These are phyloP conservation scores for Sciurus niger DNA, from an alignment of 2,113 vertebrate genomes.

Conservation along the genomic window DNA sequence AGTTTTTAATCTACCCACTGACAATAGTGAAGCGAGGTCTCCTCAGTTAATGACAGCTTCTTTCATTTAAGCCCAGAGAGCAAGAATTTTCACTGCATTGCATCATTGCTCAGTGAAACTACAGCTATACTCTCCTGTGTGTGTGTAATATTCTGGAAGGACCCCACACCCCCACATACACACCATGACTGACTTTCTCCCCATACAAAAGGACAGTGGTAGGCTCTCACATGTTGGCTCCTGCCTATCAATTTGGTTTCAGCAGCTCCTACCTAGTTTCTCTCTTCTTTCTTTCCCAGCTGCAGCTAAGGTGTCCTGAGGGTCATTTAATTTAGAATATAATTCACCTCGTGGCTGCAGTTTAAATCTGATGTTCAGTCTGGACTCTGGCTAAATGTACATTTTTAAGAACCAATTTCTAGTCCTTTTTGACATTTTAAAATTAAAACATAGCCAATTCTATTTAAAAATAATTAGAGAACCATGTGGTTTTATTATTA, in stretches of 20 bases:
- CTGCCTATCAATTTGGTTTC: not conserved
- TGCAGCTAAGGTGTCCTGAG: not conserved
- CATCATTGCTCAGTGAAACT: not conserved
- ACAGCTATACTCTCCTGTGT: not conserved
- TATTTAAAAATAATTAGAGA: conserved; percentile 64
- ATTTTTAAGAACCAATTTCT: conserved; percentile 45
- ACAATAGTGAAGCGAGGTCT: not conserved
- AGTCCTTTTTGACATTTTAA: conserved; percentile 32
- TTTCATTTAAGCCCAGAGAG: not conserved
- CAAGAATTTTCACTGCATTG: not conserved
- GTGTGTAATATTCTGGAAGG: too few relatives aligned
- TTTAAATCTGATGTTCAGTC: conserved; percentile 23
- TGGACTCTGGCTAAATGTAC: conserved; percentile 31
- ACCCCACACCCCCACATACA: not conserved
- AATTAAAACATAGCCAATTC: conserved; percentile 30
- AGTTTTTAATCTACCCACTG: conserved; percentile 22
- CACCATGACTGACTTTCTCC: not conserved
- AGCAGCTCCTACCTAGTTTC: not conserved
- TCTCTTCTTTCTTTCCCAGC: not conserved
- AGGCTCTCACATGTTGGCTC: not conserved
- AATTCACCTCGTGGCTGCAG: not conserved
- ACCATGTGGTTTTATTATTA: conserved; percentile 6
- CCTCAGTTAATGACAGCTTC: not conserved
- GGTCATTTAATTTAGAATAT: conserved; percentile 64
- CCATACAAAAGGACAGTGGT: not conserved